These are phyloP conservation scores for Cyrtonyx montezumae DNA, from an alignment of 2,113 vertebrate genomes.

Conservation along the genomic window DNA sequence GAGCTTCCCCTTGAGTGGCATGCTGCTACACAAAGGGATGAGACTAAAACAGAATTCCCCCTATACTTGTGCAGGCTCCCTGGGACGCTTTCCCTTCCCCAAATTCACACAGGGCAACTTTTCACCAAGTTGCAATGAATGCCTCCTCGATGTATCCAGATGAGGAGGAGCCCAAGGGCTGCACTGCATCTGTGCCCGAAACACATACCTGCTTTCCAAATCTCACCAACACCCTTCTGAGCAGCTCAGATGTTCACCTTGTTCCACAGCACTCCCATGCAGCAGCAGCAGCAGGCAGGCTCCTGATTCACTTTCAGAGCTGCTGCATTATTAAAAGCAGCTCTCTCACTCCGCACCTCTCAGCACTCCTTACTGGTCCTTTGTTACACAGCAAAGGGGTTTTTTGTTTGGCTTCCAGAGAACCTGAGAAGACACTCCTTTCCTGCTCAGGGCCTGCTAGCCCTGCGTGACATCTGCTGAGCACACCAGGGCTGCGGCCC, in stretches of 20 bases:
- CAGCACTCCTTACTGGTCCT: not conserved
- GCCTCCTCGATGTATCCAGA: not conserved
- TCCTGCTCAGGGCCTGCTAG: not conserved
- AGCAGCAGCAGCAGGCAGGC: not conserved
- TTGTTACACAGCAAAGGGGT: not conserved
- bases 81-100: not conserved
- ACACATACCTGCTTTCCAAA: too few species aligned
- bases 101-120: not conserved
- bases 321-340: not conserved
- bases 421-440: not conserved
- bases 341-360: not conserved
- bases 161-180: accelerated
- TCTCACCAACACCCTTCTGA: not conserved
- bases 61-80: not conserved
- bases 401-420: not conserved
- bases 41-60: not conserved
- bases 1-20: too few species aligned
- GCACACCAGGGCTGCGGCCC: not conserved
- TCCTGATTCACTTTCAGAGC: not conserved
- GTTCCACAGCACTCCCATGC: not conserved
- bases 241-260: not conserved
- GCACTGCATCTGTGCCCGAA: too few species aligned
- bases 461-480: not conserved
- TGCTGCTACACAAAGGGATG: not conserved
- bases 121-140: accelerated